These are phyloP conservation scores for Aptenodytes forsteri DNA, from an alignment of 2,113 vertebrate genomes.

Conservation along the genomic window DNA sequence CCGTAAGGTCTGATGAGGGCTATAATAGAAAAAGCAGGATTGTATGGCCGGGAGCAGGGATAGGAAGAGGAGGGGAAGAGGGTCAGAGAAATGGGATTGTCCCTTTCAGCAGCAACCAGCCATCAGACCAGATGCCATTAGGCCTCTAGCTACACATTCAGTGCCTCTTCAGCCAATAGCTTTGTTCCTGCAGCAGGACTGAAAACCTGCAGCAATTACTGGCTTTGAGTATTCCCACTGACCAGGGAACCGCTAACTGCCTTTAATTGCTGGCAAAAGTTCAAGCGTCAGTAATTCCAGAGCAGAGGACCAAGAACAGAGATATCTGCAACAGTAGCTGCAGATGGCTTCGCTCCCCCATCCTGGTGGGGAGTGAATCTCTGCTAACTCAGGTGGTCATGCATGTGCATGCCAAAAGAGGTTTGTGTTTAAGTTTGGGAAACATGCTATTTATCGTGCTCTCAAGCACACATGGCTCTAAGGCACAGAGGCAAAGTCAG, in stretches of 20 bases:
- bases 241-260: neutral
- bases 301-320: neutral
- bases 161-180: neutral
- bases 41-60: neutral
- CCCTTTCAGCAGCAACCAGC: neutral
- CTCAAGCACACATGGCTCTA: neutral
- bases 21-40: neutral
- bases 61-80: neutral
- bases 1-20: neutral
- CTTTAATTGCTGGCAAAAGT: neutral
- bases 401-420: neutral
- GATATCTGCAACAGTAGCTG: neutral
- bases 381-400: neutral
- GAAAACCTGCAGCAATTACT: neutral
- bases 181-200: neutral
- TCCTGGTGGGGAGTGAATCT: neutral
- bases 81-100: neutral
- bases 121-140: neutral
- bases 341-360: neutral
- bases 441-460: fast-evolving
- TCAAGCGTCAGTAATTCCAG: neutral
- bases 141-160: neutral
- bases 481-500: neutral
- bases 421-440: neutral
- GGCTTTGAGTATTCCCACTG: neutral